Base-by-base conservation (phyloP, 2,797 vertebrate species). In the Syndactyla subalaris region DNA sequence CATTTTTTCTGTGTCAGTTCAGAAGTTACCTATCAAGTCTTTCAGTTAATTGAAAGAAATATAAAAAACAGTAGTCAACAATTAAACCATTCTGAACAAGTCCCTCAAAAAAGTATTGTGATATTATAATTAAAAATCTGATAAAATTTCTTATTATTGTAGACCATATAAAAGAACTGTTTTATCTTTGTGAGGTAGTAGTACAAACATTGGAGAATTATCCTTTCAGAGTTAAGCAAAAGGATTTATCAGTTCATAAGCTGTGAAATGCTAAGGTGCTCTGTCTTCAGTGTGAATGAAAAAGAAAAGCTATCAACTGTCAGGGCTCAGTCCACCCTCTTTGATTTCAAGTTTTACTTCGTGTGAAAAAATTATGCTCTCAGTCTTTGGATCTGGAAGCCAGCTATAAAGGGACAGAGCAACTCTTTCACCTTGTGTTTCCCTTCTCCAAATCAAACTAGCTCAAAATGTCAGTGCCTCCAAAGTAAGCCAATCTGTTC, bases 331-430 rank as follows among this genome's bases (percentile, higher is more conserved):
- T 90, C 82, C 34, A 67, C 32, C 10, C 20, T 77, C 46, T 79
- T 85, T 78, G 19, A 85, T 93, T 96, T 95, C 63, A 91, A 73
- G 71, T 89, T 89, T 87, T 94, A 71, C 51, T 92, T 81, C 49
- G 15, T 34, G 23, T 86, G 77, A 87, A 89, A 78, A 95, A 95
- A 90, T 19, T 54, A 68, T 59, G 15, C 22, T 90, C 19, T 87
- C 63, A 59, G 55, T 84, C 52, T 39, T 59, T 73, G 59, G 29
- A 20, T 63, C 48, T 93, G 59, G 89, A 88, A 90, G 71, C 7
- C 74, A 90, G 14, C 34, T 84, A 34, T 82, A 87, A 85, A 89
- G 30, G 67, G 30, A 92, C 45, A 67, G 59, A 90, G 59, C 6
- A 82, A 57, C 22, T 22, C 29, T 83, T 91, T 85, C 55, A 63